Conservation (phyloP, 1,140 invertebrate genomes). For the Drosophila miranda region DNA sequence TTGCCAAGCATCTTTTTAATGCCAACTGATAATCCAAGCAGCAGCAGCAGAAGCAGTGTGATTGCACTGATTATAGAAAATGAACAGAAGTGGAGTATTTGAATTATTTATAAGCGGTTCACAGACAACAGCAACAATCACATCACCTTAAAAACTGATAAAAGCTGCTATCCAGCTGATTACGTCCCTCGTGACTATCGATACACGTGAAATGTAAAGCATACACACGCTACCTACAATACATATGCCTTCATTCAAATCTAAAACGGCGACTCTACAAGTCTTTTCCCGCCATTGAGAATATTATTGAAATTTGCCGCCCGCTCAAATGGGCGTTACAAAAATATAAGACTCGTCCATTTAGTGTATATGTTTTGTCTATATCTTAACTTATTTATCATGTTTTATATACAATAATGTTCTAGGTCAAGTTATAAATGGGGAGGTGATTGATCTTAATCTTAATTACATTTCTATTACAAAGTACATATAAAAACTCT, state of each 20-base stretch:
- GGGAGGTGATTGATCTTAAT: conserved; percentile 23
- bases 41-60: too few species aligned
- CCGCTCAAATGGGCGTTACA: too few species aligned
- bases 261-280: too few species aligned
- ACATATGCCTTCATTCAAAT: neutral
- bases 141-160: too few species aligned
- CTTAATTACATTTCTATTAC: conserved; percentile 26
- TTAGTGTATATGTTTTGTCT: conserved; percentile 24
- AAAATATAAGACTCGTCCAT: neutral
- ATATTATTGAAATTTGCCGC: neutral
- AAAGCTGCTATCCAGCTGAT: too few species aligned
- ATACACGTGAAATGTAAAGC: neutral
- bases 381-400: conserved; percentile 53
- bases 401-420: conserved; percentile 65
- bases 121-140: too few species aligned
- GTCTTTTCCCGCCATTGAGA: neutral
- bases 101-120: too few species aligned
- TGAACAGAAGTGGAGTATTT: too few species aligned
- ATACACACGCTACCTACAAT: too few species aligned
- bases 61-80: too few species aligned
- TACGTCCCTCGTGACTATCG: conserved; percentile 4
- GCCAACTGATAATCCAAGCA: too few species aligned
- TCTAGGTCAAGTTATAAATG: neutral
- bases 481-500: conserved; percentile 13
- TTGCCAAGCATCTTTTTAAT: neutral